Conservation (phyloP, 2,888 invertebrate species). For the Cryptocephalus primarius region DNA sequence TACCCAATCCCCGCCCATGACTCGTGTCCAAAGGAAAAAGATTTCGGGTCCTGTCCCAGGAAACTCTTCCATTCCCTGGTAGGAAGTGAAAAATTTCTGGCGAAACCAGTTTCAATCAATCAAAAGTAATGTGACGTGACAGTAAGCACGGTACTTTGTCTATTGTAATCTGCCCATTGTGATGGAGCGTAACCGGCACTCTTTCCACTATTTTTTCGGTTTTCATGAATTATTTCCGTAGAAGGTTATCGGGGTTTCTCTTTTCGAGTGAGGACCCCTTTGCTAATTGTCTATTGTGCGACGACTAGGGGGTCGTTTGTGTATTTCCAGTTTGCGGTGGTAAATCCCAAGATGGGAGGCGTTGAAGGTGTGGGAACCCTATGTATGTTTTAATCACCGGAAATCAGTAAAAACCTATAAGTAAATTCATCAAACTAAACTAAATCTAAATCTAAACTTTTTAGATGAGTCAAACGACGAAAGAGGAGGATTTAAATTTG, state of each 20-base stretch:
- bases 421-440: too few species aligned
- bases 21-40: slow-evolving; percentile 15
- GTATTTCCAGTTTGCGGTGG: too few species aligned
- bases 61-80: slow-evolving; percentile 6
- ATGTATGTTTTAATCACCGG: too few species aligned
- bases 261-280: slow-evolving; percentile 19
- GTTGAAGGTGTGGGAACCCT: too few species aligned
- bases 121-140: slow-evolving; percentile 40
- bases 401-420: too few species aligned
- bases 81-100: slow-evolving; percentile 22
- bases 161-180: slow-evolving; percentile 40
- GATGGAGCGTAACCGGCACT: slow-evolving; percentile 28
- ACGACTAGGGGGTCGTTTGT: not conserved
- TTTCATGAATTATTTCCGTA: slow-evolving; percentile 27
- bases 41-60: too few species aligned
- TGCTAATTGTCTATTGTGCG: slow-evolving; percentile 23
- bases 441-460: too few species aligned
- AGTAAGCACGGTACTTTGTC: slow-evolving; percentile 38
- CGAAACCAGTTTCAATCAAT: slow-evolving; percentile 30
- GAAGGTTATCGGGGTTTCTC: slow-evolving; percentile 13
- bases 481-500: too few species aligned
- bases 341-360: too few species aligned
- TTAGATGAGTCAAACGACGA: too few species aligned
- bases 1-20: slow-evolving; percentile 8
- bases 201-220: slow-evolving; percentile 27